These are phyloP conservation scores for Coremacera marginata DNA, from an alignment of 2,888 invertebrate species.

Conservation along the genomic window DNA sequence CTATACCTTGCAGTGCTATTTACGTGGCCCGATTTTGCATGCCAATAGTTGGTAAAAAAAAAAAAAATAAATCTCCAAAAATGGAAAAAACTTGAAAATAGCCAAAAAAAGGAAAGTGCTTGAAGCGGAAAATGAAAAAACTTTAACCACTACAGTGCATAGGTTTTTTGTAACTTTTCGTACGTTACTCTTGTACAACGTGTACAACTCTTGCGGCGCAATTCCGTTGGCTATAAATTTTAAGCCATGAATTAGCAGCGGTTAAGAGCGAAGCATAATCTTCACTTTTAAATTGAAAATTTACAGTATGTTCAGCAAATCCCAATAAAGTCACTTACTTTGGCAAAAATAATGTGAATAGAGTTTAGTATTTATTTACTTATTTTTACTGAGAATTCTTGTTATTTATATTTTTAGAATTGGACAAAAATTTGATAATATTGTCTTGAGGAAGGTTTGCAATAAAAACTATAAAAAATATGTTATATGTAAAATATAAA, in stretches of 20 bases:
- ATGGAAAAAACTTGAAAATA: not conserved
- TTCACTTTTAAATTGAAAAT: constrained; percentile 12
- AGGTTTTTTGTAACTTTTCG: not conserved
- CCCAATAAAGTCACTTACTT: no score
- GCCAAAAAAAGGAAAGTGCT: constrained; percentile 24
- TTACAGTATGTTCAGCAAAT: not conserved
- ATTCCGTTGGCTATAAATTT: constrained; percentile 1
- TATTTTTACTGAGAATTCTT: no score
- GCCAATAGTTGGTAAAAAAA: not conserved
- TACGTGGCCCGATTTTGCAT: not conserved
- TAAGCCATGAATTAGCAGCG: constrained; percentile 4
- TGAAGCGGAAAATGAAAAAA: constrained; percentile 46
- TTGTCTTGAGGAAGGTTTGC: no score
- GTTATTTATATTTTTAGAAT: no score
- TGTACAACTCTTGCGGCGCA: not conserved
- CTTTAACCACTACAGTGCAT: constrained; percentile 23
- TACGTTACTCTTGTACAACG: not conserved
- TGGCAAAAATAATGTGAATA: no score
- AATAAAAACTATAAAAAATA: no score
- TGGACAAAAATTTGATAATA: no score
- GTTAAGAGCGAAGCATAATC: not conserved
- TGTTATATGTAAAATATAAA: no score
- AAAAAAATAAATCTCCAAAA: not conserved
- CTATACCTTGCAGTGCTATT: not conserved
- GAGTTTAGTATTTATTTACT: no score